phyloP scores from a whole-genome alignment of 2,888 invertebrate genomes.

The Physocephala rufipes region DNA sequence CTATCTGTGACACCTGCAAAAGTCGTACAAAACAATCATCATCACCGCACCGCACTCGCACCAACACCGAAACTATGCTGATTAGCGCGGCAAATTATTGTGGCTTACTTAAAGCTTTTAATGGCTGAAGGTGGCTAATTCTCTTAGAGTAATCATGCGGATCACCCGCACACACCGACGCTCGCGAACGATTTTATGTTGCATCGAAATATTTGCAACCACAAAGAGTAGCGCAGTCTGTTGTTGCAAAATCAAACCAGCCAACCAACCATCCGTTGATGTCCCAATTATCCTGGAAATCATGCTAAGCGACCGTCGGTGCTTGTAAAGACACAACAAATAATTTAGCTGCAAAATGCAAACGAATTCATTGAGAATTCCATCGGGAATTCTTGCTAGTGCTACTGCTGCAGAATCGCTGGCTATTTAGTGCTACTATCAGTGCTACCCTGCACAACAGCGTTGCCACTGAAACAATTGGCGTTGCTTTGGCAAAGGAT shows the following conservation, averaged over 20 bases:
- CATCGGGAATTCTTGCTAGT: too few relatives aligned
- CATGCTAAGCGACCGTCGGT: constrained; percentile 3
- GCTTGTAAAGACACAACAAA: not conserved
- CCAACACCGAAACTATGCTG: not conserved
- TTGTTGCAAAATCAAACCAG: not conserved
- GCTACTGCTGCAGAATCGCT: too few relatives aligned
- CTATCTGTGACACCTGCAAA: not conserved
- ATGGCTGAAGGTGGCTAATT: constrained; percentile 48
- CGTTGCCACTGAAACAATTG: too few relatives aligned
- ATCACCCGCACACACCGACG: constrained; percentile 15
- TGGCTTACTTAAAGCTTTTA: constrained; percentile 37
- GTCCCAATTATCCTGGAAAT: constrained; percentile 23
- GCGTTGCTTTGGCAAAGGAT: too few relatives aligned
- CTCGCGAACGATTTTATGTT: constrained; percentile 10
- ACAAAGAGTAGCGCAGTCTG: constrained; percentile 15
- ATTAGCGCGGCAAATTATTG: constrained; percentile 26
- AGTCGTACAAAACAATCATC: not conserved
- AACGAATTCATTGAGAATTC: constrained; percentile 11
- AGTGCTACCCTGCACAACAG: too few relatives aligned
- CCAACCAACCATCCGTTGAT: constrained; percentile 9
- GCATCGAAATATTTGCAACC: constrained; percentile 14
- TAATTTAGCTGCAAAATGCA: constrained; percentile 12
- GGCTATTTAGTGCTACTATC: too few relatives aligned
- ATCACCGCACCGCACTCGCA: not conserved
- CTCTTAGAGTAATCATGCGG: constrained; percentile 38